phyloP scores from a whole-genome alignment of 1,140 invertebrate genomes.

The Pantala flavescens region DNA sequence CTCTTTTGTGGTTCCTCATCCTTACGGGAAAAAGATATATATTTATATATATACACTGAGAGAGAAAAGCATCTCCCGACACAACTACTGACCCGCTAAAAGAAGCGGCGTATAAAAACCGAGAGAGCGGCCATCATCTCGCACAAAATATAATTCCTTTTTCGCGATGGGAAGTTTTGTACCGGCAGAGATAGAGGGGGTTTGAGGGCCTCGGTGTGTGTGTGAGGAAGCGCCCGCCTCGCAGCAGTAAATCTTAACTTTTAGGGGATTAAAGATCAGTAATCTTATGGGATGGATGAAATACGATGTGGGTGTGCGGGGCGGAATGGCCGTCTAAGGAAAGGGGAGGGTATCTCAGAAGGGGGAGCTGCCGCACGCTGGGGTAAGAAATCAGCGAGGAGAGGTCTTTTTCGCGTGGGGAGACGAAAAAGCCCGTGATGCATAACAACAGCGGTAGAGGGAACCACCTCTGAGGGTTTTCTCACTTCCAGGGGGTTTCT shows the following conservation, averaged over 20 bases:
- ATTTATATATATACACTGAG: too few species aligned
- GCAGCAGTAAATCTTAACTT: constrained; percentile 58
- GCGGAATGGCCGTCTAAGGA: neutral
- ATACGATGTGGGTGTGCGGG: constrained; percentile 20
- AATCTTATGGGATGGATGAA: constrained; percentile 46
- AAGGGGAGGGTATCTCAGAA: neutral
- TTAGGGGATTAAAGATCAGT: constrained; percentile 64
- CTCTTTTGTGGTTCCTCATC: too few species aligned
- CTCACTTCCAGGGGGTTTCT: too few species aligned
- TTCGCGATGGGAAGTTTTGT: neutral
- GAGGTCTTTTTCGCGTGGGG: neutral
- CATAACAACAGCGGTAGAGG: too few species aligned
- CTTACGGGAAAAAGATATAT: too few species aligned
- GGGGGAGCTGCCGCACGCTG: neutral
- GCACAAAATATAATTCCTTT: constrained; percentile 47
- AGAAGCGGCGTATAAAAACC: constrained; percentile 20
- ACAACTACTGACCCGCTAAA: too few species aligned
- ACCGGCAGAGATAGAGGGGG: neutral
- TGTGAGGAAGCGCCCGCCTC: constrained; percentile 23
- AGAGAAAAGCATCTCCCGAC: too few species aligned
- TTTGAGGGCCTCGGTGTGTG: neutral
- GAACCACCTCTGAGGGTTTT: too few species aligned
- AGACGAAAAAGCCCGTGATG: neutral
- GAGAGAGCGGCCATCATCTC: constrained; percentile 25
- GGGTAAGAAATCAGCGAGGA: neutral